phyloP scores from a whole-genome alignment of 2,113 vertebrate genomes.

The Micromys minutus region DNA sequence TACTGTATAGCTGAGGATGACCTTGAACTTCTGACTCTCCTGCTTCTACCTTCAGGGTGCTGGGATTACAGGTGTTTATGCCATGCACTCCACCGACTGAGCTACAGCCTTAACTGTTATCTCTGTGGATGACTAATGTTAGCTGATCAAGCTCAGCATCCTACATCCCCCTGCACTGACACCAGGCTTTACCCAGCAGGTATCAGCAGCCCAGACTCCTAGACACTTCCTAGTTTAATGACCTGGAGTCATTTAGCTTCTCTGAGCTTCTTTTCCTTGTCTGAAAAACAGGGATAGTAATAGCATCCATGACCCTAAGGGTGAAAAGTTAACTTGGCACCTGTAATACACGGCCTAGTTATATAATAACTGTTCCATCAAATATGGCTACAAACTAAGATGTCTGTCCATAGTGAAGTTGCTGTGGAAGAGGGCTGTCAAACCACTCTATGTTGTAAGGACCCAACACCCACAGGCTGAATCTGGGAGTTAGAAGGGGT shows the following conservation, averaged over 20 bases:
- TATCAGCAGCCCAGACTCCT: neutral
- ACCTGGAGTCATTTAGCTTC: neutral
- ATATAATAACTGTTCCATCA: neutral
- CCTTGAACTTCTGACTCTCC: neutral
- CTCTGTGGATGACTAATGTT: neutral
- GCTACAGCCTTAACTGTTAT: neutral
- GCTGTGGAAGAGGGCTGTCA: neutral
- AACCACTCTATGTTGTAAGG: fast-evolving
- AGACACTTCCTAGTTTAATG: neutral
- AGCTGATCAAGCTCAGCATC: neutral
- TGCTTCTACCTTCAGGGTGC: neutral
- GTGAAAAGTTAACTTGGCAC: neutral
- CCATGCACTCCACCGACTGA: neutral
- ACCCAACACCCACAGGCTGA: neutral
- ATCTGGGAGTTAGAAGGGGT: neutral
- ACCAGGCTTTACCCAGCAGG: neutral
- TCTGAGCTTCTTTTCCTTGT: neutral
- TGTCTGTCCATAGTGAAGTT: neutral
- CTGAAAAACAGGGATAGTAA: neutral
- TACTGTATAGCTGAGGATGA: neutral
- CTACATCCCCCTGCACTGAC: neutral
- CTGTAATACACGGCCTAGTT: neutral
- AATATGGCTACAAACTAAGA: neutral
- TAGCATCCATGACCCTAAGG: neutral
- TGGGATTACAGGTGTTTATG: neutral